These are phyloP conservation scores for Taxidea taxus DNA, from an alignment of 2,113 vertebrate species.

Conservation along the genomic window DNA sequence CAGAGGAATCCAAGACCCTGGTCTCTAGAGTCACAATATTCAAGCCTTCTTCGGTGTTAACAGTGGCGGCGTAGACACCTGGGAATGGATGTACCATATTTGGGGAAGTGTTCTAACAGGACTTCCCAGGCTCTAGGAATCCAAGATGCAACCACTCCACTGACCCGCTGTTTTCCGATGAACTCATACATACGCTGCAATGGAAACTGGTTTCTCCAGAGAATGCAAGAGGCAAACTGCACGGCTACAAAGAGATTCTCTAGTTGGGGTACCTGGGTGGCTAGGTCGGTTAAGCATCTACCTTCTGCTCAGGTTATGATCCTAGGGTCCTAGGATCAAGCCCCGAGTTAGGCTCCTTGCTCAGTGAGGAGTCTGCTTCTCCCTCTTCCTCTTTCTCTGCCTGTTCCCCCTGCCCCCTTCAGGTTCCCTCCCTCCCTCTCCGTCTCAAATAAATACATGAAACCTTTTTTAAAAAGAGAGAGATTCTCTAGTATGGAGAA, in stretches of 20 bases:
- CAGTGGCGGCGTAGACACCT: neutral
- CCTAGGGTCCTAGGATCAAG: neutral
- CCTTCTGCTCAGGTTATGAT: neutral
- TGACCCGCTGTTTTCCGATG: neutral
- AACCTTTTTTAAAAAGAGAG: neutral
- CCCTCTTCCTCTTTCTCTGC: neutral
- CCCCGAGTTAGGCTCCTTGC: accelerated
- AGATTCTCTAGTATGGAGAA: neutral
- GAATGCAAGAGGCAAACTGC: neutral
- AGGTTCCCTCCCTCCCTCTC: neutral
- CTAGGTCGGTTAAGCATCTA: neutral
- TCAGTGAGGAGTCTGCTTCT: neutral
- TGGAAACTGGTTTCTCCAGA: neutral
- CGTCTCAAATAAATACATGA: neutral
- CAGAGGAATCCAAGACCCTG: neutral
- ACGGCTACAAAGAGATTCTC: neutral
- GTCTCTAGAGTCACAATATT: neutral
- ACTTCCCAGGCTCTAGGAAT: neutral
- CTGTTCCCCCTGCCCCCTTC: too few species aligned
- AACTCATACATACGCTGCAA: neutral
- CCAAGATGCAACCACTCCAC: neutral
- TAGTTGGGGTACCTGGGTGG: neutral
- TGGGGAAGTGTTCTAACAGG: too few species aligned
- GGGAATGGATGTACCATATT: neutral
- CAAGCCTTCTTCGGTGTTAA: neutral